These are phyloP conservation scores for Ageneiosus marmoratus DNA, from an alignment of 2,113 vertebrate genomes.

Conservation along the genomic window DNA sequence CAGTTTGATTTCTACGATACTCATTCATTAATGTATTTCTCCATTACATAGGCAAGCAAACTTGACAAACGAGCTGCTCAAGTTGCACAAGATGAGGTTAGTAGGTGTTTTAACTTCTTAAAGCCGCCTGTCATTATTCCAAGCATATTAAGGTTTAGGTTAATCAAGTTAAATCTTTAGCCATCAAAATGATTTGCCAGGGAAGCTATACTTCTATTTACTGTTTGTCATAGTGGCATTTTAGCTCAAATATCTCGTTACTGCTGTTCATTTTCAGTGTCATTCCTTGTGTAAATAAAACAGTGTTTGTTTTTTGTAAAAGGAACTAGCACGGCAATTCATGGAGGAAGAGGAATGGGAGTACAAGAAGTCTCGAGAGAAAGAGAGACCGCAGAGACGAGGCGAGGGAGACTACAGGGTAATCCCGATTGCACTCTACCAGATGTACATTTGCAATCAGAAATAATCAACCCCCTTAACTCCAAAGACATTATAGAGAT, in stretches of 20 bases:
- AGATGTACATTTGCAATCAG: too few species aligned
- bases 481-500: too few species aligned
- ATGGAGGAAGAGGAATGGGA: conserved; percentile 92
- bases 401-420: conserved; percentile 85
- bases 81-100: conserved; percentile 83
- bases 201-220: background rate
- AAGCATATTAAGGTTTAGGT: background rate
- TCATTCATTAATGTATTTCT: background rate
- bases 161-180: background rate
- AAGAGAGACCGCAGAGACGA: conserved; percentile 75
- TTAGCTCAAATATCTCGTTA: background rate
- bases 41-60: conserved; percentile 65
- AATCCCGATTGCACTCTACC: background rate
- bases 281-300: background rate
- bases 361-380: conserved; percentile 78
- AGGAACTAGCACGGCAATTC: conserved; percentile 90
- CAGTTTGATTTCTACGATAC: background rate
- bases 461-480: too few species aligned
- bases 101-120: conserved; percentile 36
- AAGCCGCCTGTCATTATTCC: too few species aligned
- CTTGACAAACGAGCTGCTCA: conserved; percentile 65
- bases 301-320: conserved; percentile 20
- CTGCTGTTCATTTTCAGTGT: background rate
- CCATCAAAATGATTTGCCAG: background rate
- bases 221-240: background rate